These are phyloP conservation scores for Pithecia hirsuta DNA, from an alignment of 2,797 vertebrate species.

Conservation along the genomic window DNA sequence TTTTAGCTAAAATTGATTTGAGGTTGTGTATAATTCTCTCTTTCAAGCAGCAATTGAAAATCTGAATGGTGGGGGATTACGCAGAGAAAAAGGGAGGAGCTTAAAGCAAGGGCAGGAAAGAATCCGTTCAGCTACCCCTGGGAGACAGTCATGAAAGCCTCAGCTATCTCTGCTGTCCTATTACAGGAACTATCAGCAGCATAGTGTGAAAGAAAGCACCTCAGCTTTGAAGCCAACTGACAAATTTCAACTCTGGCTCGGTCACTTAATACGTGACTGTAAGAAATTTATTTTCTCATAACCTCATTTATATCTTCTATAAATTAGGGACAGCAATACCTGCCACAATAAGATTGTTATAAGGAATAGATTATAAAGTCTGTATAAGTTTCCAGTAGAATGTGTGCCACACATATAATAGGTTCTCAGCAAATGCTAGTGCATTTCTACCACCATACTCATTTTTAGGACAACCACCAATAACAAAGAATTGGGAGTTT, in stretches of 20 bases:
- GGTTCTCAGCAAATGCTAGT: not conserved
- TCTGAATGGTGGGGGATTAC: slow-evolving; percentile 28
- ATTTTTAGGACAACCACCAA: not conserved
- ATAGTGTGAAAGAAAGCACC: not conserved
- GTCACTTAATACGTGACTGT: not conserved
- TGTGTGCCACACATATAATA: not conserved
- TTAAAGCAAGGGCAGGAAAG: not conserved
- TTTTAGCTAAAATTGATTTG: slow-evolving; percentile 67
- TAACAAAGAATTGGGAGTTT: not conserved
- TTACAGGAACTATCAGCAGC: too few species aligned
- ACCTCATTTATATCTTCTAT: not conserved
- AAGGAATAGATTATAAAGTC: not conserved
- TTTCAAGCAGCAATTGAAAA: slow-evolving; percentile 63
- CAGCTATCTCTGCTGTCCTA: not conserved
- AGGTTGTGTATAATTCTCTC: slow-evolving; percentile 61
- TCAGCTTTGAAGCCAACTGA: not conserved
- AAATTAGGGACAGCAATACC: not conserved
- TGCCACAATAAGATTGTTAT: not conserved
- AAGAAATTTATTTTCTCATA: slow-evolving; percentile 25
- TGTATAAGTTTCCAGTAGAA: not conserved
- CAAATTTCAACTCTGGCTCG: not conserved
- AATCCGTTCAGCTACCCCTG: not conserved
- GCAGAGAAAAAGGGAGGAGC: not conserved
- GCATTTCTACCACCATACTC: not conserved
- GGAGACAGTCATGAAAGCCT: not conserved